Evolutionary conservation across 2,797 vertebrate species (phyloP), one percentile per base, ranked within the genome.

Genomic region (Uromys caudimaculatus): DNA sequence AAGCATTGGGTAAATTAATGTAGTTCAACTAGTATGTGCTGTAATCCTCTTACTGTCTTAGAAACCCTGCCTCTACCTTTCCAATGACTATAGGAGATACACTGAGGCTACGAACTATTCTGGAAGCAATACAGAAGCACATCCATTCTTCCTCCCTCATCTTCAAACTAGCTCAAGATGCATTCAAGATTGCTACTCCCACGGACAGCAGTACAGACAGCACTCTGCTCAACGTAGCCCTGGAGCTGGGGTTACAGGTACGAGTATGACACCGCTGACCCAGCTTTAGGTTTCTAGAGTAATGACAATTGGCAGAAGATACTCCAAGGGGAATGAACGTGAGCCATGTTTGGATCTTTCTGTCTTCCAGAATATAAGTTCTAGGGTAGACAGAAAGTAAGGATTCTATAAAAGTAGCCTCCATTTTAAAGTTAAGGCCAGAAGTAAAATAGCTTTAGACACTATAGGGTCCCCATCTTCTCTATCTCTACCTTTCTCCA

Each of bases 81-180:
- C 96, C 0, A 27, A 82, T 50, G 77, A 14, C 50, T 75, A 12
- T 93, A 99, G 99, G 99, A 44, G 99, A 99, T 98, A 99, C 99
- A 99, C 98, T 99, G 98, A 99, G 99, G 97, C 98, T 99, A 87
- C 99, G 99, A 96, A 99, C 99, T 0, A 99, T 99, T 97, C 98
- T 99, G 95, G 99, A 99, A 98, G 99, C 99, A 97, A 99, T 99
- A 98, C 99, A 99, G 99, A 99, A 99, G 97, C 99, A 99, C 98
- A 99, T 99, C 98, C 99, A 99, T 98, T 99, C 99, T 89, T 99
- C 99, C 23, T 99, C 99, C 47, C 98, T 99, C 97, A 99, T 99
- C 98, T 99, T 99, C 98, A 99, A 99, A 98, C 98, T 99, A 98
- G 99, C 99, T 93, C 99, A 99, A 97, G 99, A 99, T 0, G 99